A percentile compares a stretch with the other conserved stretches of the same genome.
These are phyloP conservation scores for Zoroaster sp. DNA, from an alignment of 53 echinoderm and acorn worm species.

Conservation along the genomic window DNA sequence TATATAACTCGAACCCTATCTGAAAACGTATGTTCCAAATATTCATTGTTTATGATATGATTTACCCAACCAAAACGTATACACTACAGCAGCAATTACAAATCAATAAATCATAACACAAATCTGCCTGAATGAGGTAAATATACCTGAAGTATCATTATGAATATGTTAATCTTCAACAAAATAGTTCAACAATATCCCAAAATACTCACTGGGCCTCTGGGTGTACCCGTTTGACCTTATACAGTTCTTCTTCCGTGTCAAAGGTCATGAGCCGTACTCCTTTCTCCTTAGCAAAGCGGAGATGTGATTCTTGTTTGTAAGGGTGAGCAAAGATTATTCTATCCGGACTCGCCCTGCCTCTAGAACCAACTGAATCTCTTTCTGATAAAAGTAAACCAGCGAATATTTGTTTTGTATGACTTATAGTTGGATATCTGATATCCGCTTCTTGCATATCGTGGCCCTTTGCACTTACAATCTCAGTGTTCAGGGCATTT, in stretches of 20 bases:
- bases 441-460: too few relatives aligned
- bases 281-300: conserved; percentile 63
- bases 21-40: too few relatives aligned
- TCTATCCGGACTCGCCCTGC: conserved; percentile 71
- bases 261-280: conserved; percentile 94
- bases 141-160: neutral
- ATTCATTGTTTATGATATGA: neutral
- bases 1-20: too few relatives aligned
- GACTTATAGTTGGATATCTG: too few relatives aligned
- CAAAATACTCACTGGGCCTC: conserved; percentile 50
- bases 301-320: conserved; percentile 92
- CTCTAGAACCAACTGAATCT: conserved; percentile 69
- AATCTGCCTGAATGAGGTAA: neutral
- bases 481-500: too few relatives aligned
- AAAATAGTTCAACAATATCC: neutral
- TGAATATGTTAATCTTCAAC: neutral
- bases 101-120: neutral
- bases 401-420: too few relatives aligned
- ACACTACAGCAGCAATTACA: neutral
- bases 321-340: conserved; percentile 96
- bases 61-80: too few relatives aligned
- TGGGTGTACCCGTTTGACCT: conserved; percentile 68
- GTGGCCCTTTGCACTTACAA: too few relatives aligned
- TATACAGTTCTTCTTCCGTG: conserved; percentile 87
- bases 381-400: too few relatives aligned